Conservation (phyloP, 2,797 vertebrate species). For the Erethizon dorsatum region DNA sequence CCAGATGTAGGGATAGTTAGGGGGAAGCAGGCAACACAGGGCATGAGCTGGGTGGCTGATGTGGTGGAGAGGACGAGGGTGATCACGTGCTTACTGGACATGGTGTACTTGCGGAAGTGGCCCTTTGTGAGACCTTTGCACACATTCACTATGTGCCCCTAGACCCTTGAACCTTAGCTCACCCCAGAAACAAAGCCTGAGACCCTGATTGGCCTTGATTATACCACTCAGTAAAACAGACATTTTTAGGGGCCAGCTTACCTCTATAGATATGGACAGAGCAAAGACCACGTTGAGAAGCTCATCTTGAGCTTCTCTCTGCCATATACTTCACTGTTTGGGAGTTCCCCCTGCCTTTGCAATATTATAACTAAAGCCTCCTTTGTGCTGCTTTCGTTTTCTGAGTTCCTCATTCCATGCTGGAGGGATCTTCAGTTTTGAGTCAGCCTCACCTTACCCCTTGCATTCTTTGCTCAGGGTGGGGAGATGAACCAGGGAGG, state of each 20-base stretch:
- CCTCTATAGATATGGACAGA: background rate
- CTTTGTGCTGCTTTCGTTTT: background rate
- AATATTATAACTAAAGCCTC: background rate
- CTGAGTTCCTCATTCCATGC: background rate
- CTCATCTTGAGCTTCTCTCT: background rate
- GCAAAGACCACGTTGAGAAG: background rate
- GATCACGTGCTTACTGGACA: background rate
- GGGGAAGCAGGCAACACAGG: background rate
- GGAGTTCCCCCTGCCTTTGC: background rate
- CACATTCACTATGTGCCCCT: background rate
- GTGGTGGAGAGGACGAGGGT: background rate
- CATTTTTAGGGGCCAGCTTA: background rate
- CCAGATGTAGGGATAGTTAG: background rate
- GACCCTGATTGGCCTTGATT: background rate
- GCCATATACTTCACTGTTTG: background rate
- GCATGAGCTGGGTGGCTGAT: background rate
- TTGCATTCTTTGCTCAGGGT: background rate
- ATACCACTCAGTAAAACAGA: background rate
- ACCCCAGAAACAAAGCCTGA: background rate
- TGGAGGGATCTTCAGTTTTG: background rate
- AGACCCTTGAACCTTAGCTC: background rate
- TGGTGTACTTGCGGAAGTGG: background rate
- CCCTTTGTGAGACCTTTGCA: background rate
- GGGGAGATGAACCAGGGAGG: background rate
- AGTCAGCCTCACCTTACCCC: background rate